phyloP scores from a whole-genome alignment of 2,888 invertebrate species.

The Eumerus sabulonum region DNA sequence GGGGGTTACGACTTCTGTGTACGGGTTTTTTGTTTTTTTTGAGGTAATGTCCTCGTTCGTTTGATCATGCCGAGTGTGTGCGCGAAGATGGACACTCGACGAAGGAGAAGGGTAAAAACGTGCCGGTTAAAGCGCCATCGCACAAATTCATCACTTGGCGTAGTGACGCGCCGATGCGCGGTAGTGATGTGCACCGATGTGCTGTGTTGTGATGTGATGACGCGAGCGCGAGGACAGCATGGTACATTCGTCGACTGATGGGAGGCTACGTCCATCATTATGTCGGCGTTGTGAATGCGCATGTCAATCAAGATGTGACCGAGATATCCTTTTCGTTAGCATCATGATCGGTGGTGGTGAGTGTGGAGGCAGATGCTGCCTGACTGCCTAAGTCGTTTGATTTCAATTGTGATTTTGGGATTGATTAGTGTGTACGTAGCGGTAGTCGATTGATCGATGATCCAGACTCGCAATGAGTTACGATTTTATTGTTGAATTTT shows the following conservation, averaged over 20 bases:
- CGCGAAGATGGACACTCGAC: background rate
- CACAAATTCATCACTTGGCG: conserved; percentile 68
- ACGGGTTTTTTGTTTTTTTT: too few relatives aligned
- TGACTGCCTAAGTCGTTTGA: conserved; percentile 43
- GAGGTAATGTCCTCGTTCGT: conserved; percentile 49
- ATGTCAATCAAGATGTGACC: conserved; percentile 79
- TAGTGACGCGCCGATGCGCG: conserved; percentile 19
- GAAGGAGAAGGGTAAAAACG: conserved; percentile 36
- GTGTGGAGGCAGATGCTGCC: too few relatives aligned
- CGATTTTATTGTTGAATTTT: conserved; percentile 65
- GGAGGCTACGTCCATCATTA: conserved; percentile 77
- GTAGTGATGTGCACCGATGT: conserved; percentile 63
- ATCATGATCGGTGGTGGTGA: conserved; percentile 30
- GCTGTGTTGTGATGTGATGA: conserved; percentile 3
- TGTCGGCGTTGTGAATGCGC: conserved; percentile 79
- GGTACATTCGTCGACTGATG: background rate
- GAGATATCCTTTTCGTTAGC: conserved; percentile 71
- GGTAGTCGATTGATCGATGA: background rate
- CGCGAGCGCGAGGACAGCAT: conserved; percentile 35
- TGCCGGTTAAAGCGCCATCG: conserved; percentile 70
- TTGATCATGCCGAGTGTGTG: conserved; percentile 58
- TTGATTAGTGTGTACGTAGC: conserved; percentile 24
- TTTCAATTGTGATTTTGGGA: conserved; percentile 38
- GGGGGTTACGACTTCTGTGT: background rate
- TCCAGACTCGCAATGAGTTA: conserved; percentile 61